These are phyloP conservation scores for Trichosurus vulpecula DNA, from an alignment of 2,797 vertebrate species.

Conservation along the genomic window DNA sequence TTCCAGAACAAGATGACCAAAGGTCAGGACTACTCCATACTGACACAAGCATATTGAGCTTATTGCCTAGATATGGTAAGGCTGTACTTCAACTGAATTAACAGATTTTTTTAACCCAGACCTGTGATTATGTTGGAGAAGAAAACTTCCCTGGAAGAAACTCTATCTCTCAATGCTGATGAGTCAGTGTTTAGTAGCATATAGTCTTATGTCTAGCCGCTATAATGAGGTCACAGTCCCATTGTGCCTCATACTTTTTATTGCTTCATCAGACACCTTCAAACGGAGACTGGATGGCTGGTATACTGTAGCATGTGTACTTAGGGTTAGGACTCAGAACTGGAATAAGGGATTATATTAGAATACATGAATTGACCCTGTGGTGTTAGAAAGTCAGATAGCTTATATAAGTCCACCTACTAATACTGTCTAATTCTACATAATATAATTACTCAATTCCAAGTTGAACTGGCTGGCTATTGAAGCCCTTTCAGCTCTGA, in stretches of 20 bases:
- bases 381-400: background rate
- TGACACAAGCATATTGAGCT: background rate
- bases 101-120: background rate
- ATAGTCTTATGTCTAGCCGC: background rate
- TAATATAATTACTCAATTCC: background rate
- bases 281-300: background rate
- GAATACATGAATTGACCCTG: background rate
- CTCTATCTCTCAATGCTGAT: background rate
- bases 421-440: background rate
- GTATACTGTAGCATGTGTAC: background rate
- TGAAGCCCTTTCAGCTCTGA: background rate
- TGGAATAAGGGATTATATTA: background rate
- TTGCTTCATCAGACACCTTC: background rate
- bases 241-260: background rate
- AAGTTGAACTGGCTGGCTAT: background rate
- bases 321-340: background rate
- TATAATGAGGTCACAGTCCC: background rate
- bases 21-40: background rate
- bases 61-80: background rate
- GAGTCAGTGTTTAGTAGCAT: background rate
- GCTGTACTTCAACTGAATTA: background rate
- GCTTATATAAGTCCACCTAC: background rate
- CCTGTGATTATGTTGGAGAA: background rate
- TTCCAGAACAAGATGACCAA: slow-evolving; percentile 40
- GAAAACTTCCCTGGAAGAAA: background rate